Percentiles rank a stretch among this genome's conserved stretches.
phyloP scores from a whole-genome alignment of 23 tunicate species.

The Ascidia mentula region DNA sequence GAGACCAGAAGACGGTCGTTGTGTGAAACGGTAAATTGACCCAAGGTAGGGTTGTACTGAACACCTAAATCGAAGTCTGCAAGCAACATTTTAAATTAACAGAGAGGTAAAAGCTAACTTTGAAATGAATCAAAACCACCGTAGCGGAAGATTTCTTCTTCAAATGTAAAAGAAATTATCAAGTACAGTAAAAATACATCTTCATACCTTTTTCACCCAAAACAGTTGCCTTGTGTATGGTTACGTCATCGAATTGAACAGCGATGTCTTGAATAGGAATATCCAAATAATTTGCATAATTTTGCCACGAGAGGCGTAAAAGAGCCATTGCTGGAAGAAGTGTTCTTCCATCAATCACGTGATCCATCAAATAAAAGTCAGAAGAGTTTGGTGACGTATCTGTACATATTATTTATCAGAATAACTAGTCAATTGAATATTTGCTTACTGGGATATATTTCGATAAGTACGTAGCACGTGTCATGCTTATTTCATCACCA shows the following conservation, averaged over 20 bases:
- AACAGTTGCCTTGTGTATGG: slow-evolving; percentile 7
- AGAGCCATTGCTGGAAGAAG: slow-evolving; percentile 16
- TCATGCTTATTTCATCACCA: no score
- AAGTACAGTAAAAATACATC: not conserved
- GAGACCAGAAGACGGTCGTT: not conserved
- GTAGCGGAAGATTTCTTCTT: no score
- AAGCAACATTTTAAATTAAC: no score
- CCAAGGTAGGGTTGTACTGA: not conserved
- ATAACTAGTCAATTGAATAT: no score
- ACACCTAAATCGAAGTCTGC: not conserved
- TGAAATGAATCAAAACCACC: no score
- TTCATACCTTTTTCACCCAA: not conserved
- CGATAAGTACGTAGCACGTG: no score
- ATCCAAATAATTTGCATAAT: slow-evolving; percentile 14
- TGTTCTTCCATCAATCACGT: slow-evolving; percentile 19
- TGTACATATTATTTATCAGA: no score
- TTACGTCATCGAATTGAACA: slow-evolving; percentile 25
- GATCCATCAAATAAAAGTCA: not conserved
- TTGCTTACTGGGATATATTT: no score
- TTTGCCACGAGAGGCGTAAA: slow-evolving; percentile 24
- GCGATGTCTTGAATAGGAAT: not conserved
- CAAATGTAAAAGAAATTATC: no score
- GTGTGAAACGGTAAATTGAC: not conserved
- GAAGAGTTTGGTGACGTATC: not conserved
- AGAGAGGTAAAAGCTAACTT: no score